These are phyloP conservation scores for Eulemur macaco DNA, from an alignment of 2,113 vertebrate genomes.

Conservation along the genomic window DNA sequence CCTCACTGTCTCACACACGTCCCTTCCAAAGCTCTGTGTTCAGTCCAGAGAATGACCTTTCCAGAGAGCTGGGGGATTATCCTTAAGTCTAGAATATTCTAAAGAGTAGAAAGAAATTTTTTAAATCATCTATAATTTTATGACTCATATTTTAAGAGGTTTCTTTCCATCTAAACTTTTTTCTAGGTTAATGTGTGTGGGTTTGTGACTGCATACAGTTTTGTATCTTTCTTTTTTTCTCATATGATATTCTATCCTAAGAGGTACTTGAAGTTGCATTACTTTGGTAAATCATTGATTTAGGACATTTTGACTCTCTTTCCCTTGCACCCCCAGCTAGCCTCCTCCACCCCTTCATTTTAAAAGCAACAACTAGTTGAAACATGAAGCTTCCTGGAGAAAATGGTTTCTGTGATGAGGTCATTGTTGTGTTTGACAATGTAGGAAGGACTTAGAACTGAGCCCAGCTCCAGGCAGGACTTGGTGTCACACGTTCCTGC, in stretches of 20 bases:
- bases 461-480: background rate
- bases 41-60: background rate
- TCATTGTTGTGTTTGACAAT: background rate
- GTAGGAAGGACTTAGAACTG: background rate
- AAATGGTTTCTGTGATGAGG: conserved; percentile 15
- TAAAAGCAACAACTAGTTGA: conserved; percentile 3
- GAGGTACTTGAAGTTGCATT: background rate
- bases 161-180: background rate
- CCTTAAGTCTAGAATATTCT: background rate
- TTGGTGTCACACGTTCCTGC: rapidly evolving
- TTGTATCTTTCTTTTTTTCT: background rate
- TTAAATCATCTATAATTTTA: background rate
- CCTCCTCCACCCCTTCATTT: background rate
- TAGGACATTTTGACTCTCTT: background rate
- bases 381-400: background rate
- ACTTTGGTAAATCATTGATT: background rate
- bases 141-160: background rate
- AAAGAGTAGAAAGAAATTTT: background rate
- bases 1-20: background rate
- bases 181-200: background rate
- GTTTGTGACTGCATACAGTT: background rate
- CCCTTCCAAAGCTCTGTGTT: background rate
- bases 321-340: background rate
- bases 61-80: background rate
- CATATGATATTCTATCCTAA: background rate